Evolutionary conservation across 2,113 vertebrate species (phyloP), one percentile per base, ranked within the genome.

Genomic region (Spizaetus ornatus): DNA sequence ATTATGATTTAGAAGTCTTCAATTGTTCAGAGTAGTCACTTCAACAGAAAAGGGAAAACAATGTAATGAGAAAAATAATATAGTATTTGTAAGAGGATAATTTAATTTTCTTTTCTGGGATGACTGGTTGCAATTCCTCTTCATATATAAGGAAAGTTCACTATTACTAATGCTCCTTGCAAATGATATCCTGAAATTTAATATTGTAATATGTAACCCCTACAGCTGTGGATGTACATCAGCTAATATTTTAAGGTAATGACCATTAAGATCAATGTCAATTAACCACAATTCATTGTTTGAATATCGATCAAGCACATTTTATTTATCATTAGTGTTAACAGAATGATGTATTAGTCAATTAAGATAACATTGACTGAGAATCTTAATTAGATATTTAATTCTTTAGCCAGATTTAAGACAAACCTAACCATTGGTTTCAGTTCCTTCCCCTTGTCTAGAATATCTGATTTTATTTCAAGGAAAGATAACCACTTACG

Each of bases 371-470:
- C 58, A 92, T 94, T 96, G 96, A 96, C 95, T 88, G 78, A 92
- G 88, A 87, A 93, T 97, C 85, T 95, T 97, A 98, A 98, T 98
- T 97, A 97, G 94, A 56, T 97, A 76, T 90, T 94, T 95, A 97
- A 95, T 97, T 94, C 88, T 96, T 92, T 82, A 95, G 73, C 16
- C 34, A 88, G 71, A 89, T 94, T 94, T 61, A 93, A 66, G 74
- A 91, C 72, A 96, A 91, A 93, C 27, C 22, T 59, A 97, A 93
- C 40, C 43, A 69, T 29, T 76, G 71, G 70, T 73, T 94, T 91
- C 79, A 45, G 31, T 38, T n/a, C 11, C 88, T 85, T 93, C 45
- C 8, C 34, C 80, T 77, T 73, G 32, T 47, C 12, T 81, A 38
- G 59, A 77, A 85, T 79, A 85, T 58, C 43, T 72, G 58, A 53